Conservation (phyloP, 2,888 invertebrate species). For the Dicycla oo region DNA sequence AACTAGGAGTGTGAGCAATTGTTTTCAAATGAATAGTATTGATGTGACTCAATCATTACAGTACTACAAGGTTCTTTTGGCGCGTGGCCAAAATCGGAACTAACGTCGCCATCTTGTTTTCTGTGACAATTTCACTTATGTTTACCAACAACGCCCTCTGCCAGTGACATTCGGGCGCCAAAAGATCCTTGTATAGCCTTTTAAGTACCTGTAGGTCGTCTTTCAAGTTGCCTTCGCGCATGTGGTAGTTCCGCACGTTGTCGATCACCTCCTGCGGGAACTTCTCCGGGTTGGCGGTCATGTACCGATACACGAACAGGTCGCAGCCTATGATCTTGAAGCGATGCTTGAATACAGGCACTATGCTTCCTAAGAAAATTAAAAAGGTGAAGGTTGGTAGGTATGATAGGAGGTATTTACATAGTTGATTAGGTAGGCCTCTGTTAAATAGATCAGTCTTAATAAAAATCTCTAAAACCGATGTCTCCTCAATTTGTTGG, state of each 20-base stretch:
- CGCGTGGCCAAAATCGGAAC: neutral
- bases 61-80: neutral
- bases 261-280: constrained; percentile 92
- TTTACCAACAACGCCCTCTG: neutral
- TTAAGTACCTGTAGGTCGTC: constrained; percentile 73
- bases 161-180: neutral
- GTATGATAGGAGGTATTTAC: neutral
- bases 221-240: constrained; percentile 91
- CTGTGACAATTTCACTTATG: neutral
- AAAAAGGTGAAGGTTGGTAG: neutral
- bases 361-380: constrained; percentile 87
- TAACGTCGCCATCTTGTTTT: neutral
- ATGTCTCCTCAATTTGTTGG: neutral
- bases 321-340: constrained; percentile 95
- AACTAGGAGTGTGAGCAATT: neutral
- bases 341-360: constrained; percentile 93
- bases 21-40: neutral
- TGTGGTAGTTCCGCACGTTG: constrained; percentile 92
- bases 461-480: neutral
- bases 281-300: constrained; percentile 93
- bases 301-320: constrained; percentile 94
- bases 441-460: neutral
- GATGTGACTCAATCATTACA: neutral
- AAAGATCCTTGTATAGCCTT: neutral
- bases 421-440: neutral